Conservation (phyloP, 2,113 vertebrate species). For the Ptyas mucosa region DNA sequence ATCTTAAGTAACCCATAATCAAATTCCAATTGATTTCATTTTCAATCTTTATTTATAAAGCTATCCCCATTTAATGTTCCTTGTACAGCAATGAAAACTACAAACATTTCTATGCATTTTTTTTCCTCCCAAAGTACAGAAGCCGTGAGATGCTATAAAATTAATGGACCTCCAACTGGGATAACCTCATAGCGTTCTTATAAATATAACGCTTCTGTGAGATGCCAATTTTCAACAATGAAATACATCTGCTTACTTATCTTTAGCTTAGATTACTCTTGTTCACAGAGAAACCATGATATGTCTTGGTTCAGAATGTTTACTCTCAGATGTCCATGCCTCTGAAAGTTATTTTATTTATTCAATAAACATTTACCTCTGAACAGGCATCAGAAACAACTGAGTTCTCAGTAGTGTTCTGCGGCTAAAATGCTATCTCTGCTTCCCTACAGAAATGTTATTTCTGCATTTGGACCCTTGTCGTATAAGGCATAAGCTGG, state of each 20-base stretch:
- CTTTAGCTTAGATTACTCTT: constrained; percentile 1
- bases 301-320: not conserved
- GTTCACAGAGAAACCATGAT: constrained; percentile 14
- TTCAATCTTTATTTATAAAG: not conserved
- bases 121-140: constrained; percentile 4
- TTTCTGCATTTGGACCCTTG: not conserved
- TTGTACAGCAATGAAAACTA: not conserved
- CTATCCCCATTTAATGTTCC: constrained; percentile 4
- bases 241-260: constrained; percentile 1
- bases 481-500: not conserved
- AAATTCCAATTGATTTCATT: not conserved
- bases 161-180: constrained; percentile 18
- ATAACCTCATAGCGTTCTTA: constrained; percentile 28
- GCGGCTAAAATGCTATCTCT: not conserved
- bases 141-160: constrained; percentile 13
- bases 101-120: not conserved
- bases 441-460: not conserved
- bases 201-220: constrained; percentile 3
- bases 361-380: not conserved
- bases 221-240: constrained; percentile 24
- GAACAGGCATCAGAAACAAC: not conserved
- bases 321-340: not conserved
- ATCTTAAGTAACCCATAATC: not conserved
- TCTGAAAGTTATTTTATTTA: not conserved
- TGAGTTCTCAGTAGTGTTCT: not conserved